Evolutionary conservation across 2,888 invertebrate genomes (phyloP).

Genomic region (Clivina fossor): DNA sequence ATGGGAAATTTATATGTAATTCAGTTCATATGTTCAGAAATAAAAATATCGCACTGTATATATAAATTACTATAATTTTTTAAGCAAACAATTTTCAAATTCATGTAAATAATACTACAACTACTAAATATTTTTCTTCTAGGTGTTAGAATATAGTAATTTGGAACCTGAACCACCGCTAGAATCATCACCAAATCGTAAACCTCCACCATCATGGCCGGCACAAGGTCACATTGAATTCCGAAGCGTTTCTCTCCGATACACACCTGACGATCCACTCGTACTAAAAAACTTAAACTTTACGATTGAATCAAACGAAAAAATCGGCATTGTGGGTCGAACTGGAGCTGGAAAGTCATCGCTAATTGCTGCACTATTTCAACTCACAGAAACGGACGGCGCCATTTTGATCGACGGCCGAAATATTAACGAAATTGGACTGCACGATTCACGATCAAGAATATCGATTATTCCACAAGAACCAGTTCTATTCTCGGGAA

Average conservation of each 20-base stretch:
- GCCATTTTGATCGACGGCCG: constrained; percentile 74
- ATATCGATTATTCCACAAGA: constrained; percentile 80
- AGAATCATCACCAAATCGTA: constrained; percentile 61
- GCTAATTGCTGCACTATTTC: constrained; percentile 70
- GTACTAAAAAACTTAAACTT: constrained; percentile 72
- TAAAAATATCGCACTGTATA: too few species aligned
- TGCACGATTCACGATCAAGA: constrained; percentile 69
- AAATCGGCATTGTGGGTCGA: constrained; percentile 72
- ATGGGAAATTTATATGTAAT: too few species aligned
- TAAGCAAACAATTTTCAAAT: too few species aligned
- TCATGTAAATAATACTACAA: too few species aligned
- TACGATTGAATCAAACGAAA: constrained; percentile 63
- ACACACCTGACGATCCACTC: constrained; percentile 65
- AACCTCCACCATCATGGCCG: constrained; percentile 71
- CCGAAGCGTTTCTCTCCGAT: constrained; percentile 65
- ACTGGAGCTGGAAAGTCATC: constrained; percentile 79
- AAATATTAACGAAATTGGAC: constrained; percentile 65
- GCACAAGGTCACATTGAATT: constrained; percentile 65
- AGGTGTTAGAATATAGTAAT: constrained; percentile 45
- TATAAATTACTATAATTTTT: too few species aligned
- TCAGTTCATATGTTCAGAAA: too few species aligned
- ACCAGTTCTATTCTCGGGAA: constrained; percentile 78
- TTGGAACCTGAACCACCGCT: constrained; percentile 71
- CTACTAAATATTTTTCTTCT: too few species aligned
- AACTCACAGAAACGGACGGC: constrained; percentile 73